Conservation (phyloP, 2,113 vertebrate genomes). For the Lathamus discolor region DNA sequence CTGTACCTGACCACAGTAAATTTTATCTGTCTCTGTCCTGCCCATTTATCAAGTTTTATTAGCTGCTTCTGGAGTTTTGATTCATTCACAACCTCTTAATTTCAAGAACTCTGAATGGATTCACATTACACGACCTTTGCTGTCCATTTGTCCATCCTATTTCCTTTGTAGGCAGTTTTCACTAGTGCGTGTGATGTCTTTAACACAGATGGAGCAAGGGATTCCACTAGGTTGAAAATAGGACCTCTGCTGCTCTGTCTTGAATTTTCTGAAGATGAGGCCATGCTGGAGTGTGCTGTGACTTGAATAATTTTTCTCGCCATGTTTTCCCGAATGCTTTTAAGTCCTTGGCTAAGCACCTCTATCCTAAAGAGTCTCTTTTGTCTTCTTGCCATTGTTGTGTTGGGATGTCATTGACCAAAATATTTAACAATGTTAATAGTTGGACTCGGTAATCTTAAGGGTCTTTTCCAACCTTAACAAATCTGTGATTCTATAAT, state of each 20-base stretch:
- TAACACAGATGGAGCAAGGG: not conserved
- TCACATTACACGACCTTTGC: not conserved
- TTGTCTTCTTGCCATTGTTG: not conserved
- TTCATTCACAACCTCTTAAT: not conserved
- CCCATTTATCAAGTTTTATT: not conserved
- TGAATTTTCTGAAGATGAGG: not conserved
- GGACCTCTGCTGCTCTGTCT: not conserved
- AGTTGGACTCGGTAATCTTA: not conserved
- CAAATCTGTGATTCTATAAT: not conserved
- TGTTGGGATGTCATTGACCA: not conserved
- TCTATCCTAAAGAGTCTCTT: not conserved
- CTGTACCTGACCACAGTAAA: not conserved
- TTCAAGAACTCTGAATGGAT: not conserved
- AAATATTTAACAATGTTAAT: not conserved
- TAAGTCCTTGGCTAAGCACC: not conserved
- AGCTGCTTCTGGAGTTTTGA: not conserved
- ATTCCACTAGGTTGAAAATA: not conserved
- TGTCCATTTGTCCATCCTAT: not conserved
- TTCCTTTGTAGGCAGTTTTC: not conserved
- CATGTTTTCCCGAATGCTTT: not conserved
- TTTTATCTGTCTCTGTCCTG: not conserved
- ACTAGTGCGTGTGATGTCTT: not conserved
- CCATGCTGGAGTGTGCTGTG: not conserved
- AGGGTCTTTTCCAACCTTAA: not conserved
- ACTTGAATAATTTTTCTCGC: not conserved